Evolutionary conservation across 2,888 invertebrate genomes (phyloP), one percentile per base, ranked within the genome.

Genomic region (Zaprionus bogoriensis): DNA sequence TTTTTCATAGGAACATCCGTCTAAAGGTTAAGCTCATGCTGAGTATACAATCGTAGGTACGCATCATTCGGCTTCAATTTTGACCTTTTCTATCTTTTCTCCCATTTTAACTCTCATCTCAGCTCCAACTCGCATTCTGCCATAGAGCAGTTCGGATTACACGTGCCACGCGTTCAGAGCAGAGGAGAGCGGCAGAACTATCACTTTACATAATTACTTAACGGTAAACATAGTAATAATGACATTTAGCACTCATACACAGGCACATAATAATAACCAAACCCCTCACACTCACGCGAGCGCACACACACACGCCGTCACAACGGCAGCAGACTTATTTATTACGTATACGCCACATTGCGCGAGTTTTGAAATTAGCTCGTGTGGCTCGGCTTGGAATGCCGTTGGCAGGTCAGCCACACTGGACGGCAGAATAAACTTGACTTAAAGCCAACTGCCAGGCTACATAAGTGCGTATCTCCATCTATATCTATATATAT

Each of bases 311-410:
- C n/a, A n/a, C n/a, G n/a, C n/a, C n/a, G n/a, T n/a, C n/a, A n/a
- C 23, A 36, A 32, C 2, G 7, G 12, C 22, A 9, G 17, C 17
- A 19, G n/a, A 22, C 20, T 27, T 52, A 62, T 53, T 47, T 53
- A 64, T 72, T 67, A 60, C 59, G 71, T 71, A 71, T 71, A 67
- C 71, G 71, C 52, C 67, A 12, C 41, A 42, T 50, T 14, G 45
- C 22, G 25, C 38, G 41, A 52, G 44, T 44, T 72, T 59, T 19
- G 23, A 57, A 64, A 59, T 73, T 55, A 57, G 48, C 45, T 54
- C 30, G 17, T 12, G 28, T 25, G 50, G 14, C 42, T 17, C 17
- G 36, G 52, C 14, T 54, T 61, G 47, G 51, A 64, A 61, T 73
- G 73, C 61, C 32, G 68, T 64, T 72, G 68, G n/a, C 68, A 64